Evolutionary conservation across 1,140 invertebrate species (phyloP).

Genomic region (Thalassaphorura encarpata): DNA sequence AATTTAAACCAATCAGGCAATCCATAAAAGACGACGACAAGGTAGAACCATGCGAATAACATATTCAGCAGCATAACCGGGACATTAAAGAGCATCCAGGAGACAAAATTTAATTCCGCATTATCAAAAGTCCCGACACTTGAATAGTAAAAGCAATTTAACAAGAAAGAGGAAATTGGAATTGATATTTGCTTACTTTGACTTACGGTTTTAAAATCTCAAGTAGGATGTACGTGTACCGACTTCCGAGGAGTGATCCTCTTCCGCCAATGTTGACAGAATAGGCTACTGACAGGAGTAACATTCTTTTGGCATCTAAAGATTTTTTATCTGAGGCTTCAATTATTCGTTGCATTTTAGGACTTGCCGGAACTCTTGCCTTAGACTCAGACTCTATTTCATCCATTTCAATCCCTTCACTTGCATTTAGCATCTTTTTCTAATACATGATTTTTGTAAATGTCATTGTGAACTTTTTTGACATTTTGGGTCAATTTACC

Average conservation of each 20-base stretch:
- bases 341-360: background rate
- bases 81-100: background rate
- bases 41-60: conserved; percentile 56
- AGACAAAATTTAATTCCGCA: background rate
- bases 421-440: no score
- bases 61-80: conserved; percentile 55
- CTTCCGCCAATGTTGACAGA: conserved; percentile 69
- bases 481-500: background rate
- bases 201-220: background rate
- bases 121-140: background rate
- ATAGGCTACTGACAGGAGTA: conserved; percentile 67
- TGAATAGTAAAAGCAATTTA: background rate
- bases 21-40: conserved; percentile 58
- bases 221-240: conserved; percentile 56
- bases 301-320: conserved; percentile 37
- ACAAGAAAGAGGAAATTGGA: background rate
- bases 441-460: no score
- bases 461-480: no score
- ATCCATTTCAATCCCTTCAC: no score
- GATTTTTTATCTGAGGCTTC: background rate
- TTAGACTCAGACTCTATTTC: background rate
- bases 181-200: background rate
- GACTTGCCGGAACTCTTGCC: background rate
- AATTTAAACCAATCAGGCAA: no score
- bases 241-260: conserved; percentile 74